A percentile compares a stretch with the other conserved stretches of the same genome.
Evolutionary conservation across 2,113 vertebrate genomes (phyloP).

Genomic region (Hydropotes inermis): DNA sequence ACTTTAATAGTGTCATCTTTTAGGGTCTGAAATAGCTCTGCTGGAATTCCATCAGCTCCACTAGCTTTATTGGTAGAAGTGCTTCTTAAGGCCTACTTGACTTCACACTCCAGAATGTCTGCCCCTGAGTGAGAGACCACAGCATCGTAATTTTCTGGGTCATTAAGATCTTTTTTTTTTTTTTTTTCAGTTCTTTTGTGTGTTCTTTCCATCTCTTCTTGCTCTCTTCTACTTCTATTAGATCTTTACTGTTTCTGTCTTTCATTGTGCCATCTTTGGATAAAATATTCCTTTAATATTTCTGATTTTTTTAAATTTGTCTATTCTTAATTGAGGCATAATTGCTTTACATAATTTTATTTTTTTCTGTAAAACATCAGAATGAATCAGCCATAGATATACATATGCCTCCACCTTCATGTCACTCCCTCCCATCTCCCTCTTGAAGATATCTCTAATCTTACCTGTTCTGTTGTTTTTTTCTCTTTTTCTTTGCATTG

Average conservation of each 20-base stretch:
- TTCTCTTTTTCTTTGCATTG: not conserved
- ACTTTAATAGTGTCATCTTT: not conserved
- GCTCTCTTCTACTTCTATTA: not conserved
- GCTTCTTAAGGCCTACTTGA: not conserved
- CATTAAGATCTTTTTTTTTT: not conserved
- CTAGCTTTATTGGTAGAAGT: not conserved
- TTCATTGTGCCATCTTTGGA: not conserved
- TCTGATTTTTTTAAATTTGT: not conserved
- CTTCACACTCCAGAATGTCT: not conserved
- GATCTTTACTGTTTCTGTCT: not conserved
- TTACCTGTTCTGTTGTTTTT: not conserved
- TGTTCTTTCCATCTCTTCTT: not conserved
- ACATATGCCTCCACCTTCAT: not conserved
- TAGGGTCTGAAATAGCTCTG: not conserved
- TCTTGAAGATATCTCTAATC: not conserved
- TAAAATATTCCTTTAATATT: not conserved
- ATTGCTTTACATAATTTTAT: not conserved
- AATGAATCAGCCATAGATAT: not conserved
- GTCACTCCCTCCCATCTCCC: not conserved
- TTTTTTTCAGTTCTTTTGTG: not conserved
- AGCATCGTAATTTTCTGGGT: fast-evolving
- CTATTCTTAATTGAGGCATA: not conserved
- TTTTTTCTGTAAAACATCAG: not conserved
- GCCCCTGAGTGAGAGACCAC: not conserved
- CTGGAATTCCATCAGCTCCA: not conserved